Conservation (phyloP, 2,113 vertebrate genomes). For the Sander lucioperca region DNA sequence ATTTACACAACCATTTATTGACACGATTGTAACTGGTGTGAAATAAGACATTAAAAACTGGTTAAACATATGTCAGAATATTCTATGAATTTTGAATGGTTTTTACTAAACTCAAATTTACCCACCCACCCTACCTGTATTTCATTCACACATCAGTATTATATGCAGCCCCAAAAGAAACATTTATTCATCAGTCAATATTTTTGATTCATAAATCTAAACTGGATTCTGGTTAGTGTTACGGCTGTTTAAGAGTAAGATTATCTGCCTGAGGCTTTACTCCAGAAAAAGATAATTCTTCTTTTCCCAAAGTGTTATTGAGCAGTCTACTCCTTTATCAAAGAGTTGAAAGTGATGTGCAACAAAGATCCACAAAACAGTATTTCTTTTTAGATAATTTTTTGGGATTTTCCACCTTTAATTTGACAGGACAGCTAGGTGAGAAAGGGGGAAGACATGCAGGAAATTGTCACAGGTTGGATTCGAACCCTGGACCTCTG, state of each 20-base stretch:
- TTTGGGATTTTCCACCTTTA: too few species aligned
- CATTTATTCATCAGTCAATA: neutral
- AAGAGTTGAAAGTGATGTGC: neutral
- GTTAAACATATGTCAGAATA: neutral
- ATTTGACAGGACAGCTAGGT: too few species aligned
- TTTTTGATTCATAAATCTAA: neutral
- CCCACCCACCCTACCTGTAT: neutral
- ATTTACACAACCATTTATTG: constrained; percentile 10
- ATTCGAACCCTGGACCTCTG: neutral
- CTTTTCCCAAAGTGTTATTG: neutral
- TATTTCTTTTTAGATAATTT: neutral
- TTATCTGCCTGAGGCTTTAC: neutral
- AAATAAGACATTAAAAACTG: neutral
- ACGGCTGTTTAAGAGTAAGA: neutral
- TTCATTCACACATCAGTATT: neutral
- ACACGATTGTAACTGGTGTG: neutral
- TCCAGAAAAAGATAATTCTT: neutral
- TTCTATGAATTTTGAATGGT: neutral
- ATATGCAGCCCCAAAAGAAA: neutral
- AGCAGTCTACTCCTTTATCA: neutral
- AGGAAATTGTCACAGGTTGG: too few species aligned
- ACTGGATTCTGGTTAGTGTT: neutral
- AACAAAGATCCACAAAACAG: neutral
- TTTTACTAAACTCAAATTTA: neutral
- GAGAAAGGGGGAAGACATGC: too few species aligned